These are phyloP conservation scores for Eudorcas thomsonii DNA, from an alignment of 2,113 vertebrate genomes.

Conservation along the genomic window DNA sequence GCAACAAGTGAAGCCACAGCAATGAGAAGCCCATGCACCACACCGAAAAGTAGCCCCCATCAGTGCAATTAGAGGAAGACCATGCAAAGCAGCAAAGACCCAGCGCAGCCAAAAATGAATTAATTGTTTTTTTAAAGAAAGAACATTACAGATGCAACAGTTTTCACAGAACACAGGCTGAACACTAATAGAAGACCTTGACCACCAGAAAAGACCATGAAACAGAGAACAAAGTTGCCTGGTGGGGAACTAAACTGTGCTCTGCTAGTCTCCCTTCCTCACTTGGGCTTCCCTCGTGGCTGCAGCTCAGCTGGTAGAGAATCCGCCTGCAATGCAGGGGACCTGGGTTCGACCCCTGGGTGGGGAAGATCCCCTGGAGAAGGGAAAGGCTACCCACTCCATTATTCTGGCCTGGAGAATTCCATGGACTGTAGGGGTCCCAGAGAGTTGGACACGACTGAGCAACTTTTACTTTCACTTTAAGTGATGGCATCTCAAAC, in stretches of 20 bases:
- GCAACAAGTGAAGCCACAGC: neutral
- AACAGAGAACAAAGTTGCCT: neutral
- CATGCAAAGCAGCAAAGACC: neutral
- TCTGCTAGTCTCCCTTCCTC: neutral
- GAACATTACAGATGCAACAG: neutral
- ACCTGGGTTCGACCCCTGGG: neutral
- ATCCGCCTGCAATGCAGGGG: neutral
- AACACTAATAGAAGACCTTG: neutral
- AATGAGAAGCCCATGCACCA: neutral
- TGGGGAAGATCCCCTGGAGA: neutral
- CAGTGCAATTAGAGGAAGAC: neutral
- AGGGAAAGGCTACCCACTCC: neutral
- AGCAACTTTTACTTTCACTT: neutral
- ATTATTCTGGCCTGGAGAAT: neutral
- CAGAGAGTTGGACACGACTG: neutral
- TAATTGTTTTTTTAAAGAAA: neutral
- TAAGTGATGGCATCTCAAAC: neutral
- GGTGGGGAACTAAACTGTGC: neutral
- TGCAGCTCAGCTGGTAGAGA: neutral
- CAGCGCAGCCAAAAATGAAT: neutral
- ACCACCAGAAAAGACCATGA: neutral
- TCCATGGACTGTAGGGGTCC: neutral
- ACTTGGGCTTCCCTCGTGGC: neutral
- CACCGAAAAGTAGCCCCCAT: rapidly evolving
- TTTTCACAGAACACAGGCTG: neutral